phyloP scores from a whole-genome alignment of 2,797 vertebrate species.

The Darevskia mixta region DNA sequence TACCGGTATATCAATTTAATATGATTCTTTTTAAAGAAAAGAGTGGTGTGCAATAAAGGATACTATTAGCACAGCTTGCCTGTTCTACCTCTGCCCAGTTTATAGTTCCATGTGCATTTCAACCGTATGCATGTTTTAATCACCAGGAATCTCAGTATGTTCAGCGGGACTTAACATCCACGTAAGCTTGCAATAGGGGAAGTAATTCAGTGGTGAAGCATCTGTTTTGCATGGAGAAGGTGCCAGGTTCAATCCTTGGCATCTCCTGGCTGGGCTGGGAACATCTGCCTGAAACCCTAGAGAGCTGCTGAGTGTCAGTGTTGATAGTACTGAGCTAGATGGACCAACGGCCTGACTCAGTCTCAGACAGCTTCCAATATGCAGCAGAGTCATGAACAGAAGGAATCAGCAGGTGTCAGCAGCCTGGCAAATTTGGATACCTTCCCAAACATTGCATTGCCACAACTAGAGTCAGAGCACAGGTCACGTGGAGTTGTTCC shows the following conservation, averaged over 20 bases:
- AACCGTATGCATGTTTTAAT: neutral
- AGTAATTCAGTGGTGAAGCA: too few species aligned
- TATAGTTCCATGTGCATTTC: neutral
- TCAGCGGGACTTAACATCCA: neutral
- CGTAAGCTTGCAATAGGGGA: neutral
- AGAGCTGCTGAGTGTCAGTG: too few species aligned
- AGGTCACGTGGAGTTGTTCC: neutral
- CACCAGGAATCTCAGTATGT: neutral
- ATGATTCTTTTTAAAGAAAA: too few species aligned
- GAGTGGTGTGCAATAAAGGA: neutral
- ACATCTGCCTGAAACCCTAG: too few species aligned
- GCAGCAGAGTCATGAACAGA: neutral
- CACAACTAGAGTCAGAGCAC: neutral
- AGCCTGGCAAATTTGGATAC: neutral
- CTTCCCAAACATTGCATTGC: neutral
- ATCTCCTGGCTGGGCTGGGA: too few species aligned
- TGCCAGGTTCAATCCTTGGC: too few species aligned
- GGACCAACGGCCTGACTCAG: too few species aligned
- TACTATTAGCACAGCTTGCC: neutral
- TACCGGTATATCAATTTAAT: too few species aligned
- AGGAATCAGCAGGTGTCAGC: neutral
- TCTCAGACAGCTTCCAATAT: too few species aligned
- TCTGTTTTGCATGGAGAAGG: too few species aligned
- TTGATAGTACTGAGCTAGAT: too few species aligned
- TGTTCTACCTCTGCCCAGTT: neutral